Base-by-base conservation (phyloP, 2,888 invertebrate species). In the Xylota sylvarum region DNA sequence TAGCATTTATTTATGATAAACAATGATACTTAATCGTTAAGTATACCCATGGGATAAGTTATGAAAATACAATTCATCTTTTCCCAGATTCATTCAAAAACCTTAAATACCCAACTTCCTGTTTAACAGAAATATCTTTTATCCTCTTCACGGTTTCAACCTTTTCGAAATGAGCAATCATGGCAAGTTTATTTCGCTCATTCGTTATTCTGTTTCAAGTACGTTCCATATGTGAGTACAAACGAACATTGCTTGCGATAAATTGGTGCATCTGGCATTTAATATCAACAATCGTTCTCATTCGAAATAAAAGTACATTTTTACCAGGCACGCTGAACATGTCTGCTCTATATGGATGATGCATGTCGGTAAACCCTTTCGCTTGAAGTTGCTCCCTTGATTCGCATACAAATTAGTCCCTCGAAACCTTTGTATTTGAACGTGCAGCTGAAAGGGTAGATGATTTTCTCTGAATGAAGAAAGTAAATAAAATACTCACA, bases 201-300 rank as follows among this genome's bases (percentile, higher is more conserved):
- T 37, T 37, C 10, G 37, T 37, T 37, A 10, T 9, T 37, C 37
- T 1, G 37, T 1, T 37, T 37, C 12, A 37, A 37, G 37, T 9
- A 3, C 10, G 10, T 37, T 9, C 37, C 37, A 37, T 4, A 10
- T 37, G 10, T 10, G 12, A 37, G 10, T 10, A 12, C 3, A 10
- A 10, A 37, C 37, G 37, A 10, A 37, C 7, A 10, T 37, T 37
- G 37, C 10, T 37, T 37, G 37, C 37, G 37, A 10, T 37, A 10
- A 37, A 55, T 55, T 23, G 55, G 55, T 78, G 72, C 72, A 73
- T 78, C 72, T 78, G 50, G 60, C 77, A 65, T 78, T 72, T 78
- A 73, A 73, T 78, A 83, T 73, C 78, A 83, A 83, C 83, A 83
- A 78, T 55, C 70, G 65, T 67, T 67, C 50, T 52, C 46, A 46